These are phyloP conservation scores for Trichopoda pennipes DNA, from an alignment of 2,888 invertebrate genomes.

Conservation along the genomic window DNA sequence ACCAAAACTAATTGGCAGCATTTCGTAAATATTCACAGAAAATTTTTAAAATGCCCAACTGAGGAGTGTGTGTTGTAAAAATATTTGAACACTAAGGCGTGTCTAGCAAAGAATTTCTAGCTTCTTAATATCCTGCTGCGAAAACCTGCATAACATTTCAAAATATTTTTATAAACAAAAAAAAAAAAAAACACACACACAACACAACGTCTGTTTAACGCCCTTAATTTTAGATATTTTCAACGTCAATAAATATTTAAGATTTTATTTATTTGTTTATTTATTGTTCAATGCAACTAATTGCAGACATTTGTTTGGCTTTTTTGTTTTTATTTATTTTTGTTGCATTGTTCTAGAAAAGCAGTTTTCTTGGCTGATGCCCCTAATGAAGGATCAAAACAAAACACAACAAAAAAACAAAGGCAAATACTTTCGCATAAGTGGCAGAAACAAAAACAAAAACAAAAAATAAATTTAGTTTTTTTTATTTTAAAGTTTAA, in stretches of 20 bases:
- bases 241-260: background rate
- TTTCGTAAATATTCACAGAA: constrained; percentile 20
- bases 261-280: constrained; percentile 10
- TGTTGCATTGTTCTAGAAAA: too few species aligned
- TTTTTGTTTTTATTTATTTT: background rate
- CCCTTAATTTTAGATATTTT: constrained; percentile 24
- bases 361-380: background rate
- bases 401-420: too few species aligned
- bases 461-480: too few species aligned
- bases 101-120: constrained; percentile 6
- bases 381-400: constrained; percentile 4
- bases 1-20: constrained; percentile 55
- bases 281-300: constrained; percentile 41
- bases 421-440: constrained; percentile 53
- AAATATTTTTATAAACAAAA: constrained; percentile 32
- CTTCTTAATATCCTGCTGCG: constrained; percentile 51
- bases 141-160: constrained; percentile 48
- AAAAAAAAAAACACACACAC: background rate
- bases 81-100: constrained; percentile 27
- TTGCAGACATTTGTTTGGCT: constrained; percentile 56
- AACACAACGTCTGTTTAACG: constrained; percentile 6
- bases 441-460: constrained; percentile 4
- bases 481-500: constrained; percentile 11
- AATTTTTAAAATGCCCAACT: constrained; percentile 16
- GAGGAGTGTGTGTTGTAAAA: background rate